Base-by-base conservation (phyloP, 2,888 invertebrate species). In the Agonopterix subpropinquella region DNA sequence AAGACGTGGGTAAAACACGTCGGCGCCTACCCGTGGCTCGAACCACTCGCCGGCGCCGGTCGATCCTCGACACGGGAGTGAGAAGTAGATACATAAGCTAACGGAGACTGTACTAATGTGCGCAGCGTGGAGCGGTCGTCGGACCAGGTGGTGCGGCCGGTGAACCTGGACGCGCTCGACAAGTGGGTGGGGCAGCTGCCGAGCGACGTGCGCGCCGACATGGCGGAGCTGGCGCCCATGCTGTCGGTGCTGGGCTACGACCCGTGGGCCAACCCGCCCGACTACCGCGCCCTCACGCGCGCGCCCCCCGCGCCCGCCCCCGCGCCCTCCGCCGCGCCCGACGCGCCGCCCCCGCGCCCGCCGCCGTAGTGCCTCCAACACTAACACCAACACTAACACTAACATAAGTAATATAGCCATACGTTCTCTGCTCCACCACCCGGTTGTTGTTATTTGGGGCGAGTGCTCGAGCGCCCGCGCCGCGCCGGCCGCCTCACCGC, bases 61-160 rank as follows among this genome's bases (percentile, higher is more conserved):
- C 1, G 37, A 37, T 18, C 37, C 9, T 37, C n/a, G 37, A 10
- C 37, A 1, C n/a, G 8, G 37, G 37, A 37, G 37, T n/a, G 37
- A 18, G 18, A 4, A 18, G 18, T 18, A 18, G 18, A 18, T 18
- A 18, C 2, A 18, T 18, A 4, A 18, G 37, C 2, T 36, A 11
- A 43, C 28, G 35, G 35, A 11, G 42, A 10, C 9, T n/a, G 45
- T 18, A 11, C 9, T 41, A 45, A 47, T 47, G 36, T 44, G 28
- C 13, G 49, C 90, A 98, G 98, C 86, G 96, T 97, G 77, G 98
- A 99, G 89, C 92, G 98, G 54, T 98, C 98, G 45, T 98, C 98
- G 56, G 98, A 99, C 90, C 99, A 99, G 91, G 98, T 99, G 66
- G 97, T 99, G 80, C 98, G 98, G 72, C 98, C 99, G 10, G 95